phyloP scores from a whole-genome alignment of 2,113 vertebrate genomes.

The Epinephelus lanceolatus region DNA sequence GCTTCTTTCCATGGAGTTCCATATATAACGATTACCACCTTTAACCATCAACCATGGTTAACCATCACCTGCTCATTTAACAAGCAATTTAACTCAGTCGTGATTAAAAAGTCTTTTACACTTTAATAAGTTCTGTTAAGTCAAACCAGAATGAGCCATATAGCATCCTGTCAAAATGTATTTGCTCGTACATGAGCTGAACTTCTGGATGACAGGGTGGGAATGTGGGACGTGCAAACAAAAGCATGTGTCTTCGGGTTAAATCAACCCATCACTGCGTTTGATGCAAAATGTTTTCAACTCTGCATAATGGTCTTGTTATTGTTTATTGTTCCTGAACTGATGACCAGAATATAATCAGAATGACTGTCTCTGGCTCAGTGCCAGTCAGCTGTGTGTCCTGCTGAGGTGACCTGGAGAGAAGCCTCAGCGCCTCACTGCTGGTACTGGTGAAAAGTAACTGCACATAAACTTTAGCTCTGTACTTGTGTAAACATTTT shows the following conservation, averaged over 20 bases:
- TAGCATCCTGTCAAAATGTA: not conserved
- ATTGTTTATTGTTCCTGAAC: slow-evolving; percentile 16
- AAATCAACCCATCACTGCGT: not conserved
- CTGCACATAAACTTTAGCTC: not conserved
- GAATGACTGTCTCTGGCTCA: not conserved
- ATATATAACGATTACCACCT: too few relatives aligned
- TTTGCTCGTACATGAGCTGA: not conserved
- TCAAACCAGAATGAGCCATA: not conserved
- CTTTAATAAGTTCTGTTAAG: not conserved
- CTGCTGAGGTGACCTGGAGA: not conserved
- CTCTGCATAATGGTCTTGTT: not conserved
- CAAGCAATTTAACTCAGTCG: not conserved
- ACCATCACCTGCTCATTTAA: not conserved
- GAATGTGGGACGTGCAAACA: not conserved
- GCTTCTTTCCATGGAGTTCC: not conserved
- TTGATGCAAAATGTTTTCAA: not conserved
- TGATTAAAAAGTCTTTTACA: too few relatives aligned
- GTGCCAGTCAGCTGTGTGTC: slow-evolving; percentile 3
- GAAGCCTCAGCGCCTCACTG: not conserved
- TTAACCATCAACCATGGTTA: not conserved
- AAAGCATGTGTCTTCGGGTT: not conserved
- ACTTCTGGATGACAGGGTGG: not conserved
- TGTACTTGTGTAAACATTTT: not conserved
- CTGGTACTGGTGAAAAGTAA: not conserved
- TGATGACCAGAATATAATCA: not conserved